Conservation (phyloP, 2,113 vertebrate genomes). For the Alces alces region DNA sequence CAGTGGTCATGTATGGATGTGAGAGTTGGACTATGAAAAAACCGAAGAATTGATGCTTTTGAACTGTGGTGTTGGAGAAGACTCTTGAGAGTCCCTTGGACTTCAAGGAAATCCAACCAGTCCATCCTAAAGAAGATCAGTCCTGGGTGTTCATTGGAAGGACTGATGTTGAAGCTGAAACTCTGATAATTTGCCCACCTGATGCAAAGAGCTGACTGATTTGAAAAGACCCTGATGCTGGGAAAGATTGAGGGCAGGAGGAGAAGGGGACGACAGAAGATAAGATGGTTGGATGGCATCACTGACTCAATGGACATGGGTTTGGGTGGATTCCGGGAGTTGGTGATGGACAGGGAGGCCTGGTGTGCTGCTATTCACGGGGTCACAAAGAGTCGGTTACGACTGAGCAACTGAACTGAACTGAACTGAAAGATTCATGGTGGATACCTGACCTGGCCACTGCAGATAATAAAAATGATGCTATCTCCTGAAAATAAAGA, state of each 20-base stretch:
- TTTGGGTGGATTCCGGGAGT: background rate
- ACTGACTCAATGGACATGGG: background rate
- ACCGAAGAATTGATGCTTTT: background rate
- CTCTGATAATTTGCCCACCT: background rate
- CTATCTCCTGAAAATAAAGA: background rate
- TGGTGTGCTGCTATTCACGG: background rate
- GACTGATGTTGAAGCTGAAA: background rate
- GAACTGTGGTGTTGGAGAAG: background rate
- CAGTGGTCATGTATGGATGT: background rate
- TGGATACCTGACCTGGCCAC: background rate
- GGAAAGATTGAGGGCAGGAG: background rate
- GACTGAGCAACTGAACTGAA: background rate
- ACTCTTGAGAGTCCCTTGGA: background rate
- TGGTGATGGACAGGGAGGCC: background rate
- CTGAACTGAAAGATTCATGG: background rate
- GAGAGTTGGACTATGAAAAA: background rate
- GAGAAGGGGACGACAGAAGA: background rate
- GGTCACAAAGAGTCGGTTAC: accelerated
- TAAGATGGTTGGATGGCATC: background rate
- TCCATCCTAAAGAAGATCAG: background rate
- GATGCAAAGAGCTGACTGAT: background rate
- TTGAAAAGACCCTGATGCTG: background rate
- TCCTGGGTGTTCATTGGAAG: background rate
- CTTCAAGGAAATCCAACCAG: background rate
- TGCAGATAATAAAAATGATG: background rate